Base-by-base conservation (phyloP, 2,797 vertebrate genomes). In the Leptoclinus maculatus region DNA sequence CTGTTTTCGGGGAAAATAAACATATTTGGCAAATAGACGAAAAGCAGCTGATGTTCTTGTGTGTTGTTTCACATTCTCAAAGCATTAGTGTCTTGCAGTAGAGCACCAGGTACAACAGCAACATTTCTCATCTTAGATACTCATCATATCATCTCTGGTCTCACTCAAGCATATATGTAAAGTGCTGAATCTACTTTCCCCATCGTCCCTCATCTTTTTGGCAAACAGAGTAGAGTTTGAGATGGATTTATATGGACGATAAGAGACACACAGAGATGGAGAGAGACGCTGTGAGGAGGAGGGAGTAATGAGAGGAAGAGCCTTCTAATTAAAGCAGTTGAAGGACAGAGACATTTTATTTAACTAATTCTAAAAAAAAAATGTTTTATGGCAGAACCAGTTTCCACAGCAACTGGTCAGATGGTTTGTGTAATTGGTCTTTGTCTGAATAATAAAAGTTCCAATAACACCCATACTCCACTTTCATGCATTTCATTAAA, bases 341-440 rank as follows among this genome's bases (percentile, higher is more conserved):
- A 34, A 64, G 62, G 47, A 65, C 8, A 43, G 16, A 21, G 6
- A 58, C 8, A 2, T 57, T 68, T 54, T 12, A 72, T 73, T 54
- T 19, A 16, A 56, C 32, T 45, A 11, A 43, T 23, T 34, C 14
- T 5, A 54, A 19, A 41, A 54, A 19, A 41, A 39, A 19, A 2
- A 13, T 5, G 32, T 49, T 2, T 68, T n/a, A 49, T 41, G 12
- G 47, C 27, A 36, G 16, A 54, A 69, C 25, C 32, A n/a, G 54
- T 67, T 49, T 59, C n/a, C 36, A 59, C 5, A 25, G 64, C 27
- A 74, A 47, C 53, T 32, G 54, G 13, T 70, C 39, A 58, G 4
- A 59, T 21, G 7, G 47, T 9, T 27, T 11, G 1, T 13, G 1
- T 38, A 63, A 45, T 21, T 38, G 16, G 14, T 25, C 29, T 38